Evolutionary conservation across 53 echinoderm and acorn worm species (phyloP), one percentile per base, ranked within the genome.

Genomic region (Temnopleurus reevesii): DNA sequence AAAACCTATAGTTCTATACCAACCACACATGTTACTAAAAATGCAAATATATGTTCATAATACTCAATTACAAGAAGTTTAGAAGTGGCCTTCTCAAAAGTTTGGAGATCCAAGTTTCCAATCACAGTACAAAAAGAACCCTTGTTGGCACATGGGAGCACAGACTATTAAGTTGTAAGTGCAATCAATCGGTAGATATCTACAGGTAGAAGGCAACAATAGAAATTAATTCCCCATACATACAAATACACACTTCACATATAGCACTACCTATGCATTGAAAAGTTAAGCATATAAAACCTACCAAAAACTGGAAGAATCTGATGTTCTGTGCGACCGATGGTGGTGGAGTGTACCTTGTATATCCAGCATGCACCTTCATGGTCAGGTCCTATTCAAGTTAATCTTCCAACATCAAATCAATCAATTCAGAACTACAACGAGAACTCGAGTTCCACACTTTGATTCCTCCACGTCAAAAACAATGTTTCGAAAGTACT

Each of bases 241-340:
- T 59, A 59, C 7, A n/a, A 59, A 59, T 59, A 21, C 59, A 59
- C 7, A 12, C 21, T 59, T 21, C 21, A n/a, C 7, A 59, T 59
- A n/a, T 18, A 59, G n/a, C 12, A n/a, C 15, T 13, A 59, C 15
- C 21, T 21, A 59, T 18, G 0, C 59, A 59, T 17, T 17, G 21
- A 59, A 59, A 59, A 0, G n/a, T 23, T 7, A 59, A 59, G 0
- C 15, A 59, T 8, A 59, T 59, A 0, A 26, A 49, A 83, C 54
- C 21, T 83, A 83, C 83, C 83, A 83, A 36, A 55, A 83, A 19
- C 83, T 83, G 83, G 55, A 83, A 83, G 56, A 83, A 83, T 12
- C 33, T 83, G 83, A 83, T 83, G 55, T 83, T 83, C n/a, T 55
- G 83, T 35, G 83, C 21, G 0, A 83, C 83, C 27, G 56, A 55